Conservation (phyloP, 2,797 vertebrate genomes). For the Channa striata region DNA sequence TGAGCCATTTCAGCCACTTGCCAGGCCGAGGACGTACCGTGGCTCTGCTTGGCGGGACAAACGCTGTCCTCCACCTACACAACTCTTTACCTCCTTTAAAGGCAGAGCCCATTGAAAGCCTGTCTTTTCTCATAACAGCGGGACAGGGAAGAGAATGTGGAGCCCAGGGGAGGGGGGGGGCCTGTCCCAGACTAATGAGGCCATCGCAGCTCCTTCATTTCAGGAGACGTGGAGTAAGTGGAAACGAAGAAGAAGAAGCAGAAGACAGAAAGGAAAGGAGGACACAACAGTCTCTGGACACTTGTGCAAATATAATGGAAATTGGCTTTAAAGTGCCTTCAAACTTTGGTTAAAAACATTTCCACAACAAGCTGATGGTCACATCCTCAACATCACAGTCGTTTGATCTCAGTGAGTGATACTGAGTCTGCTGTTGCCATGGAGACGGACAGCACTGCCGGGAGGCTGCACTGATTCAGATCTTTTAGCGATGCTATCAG, state of each 20-base stretch:
- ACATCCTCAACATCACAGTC: conserved; percentile 35
- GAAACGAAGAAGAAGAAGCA: conserved; percentile 24
- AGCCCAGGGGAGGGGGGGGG: conserved; percentile 33
- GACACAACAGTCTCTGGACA: conserved; percentile 23
- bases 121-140: conserved; percentile 62
- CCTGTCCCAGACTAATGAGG: conserved; percentile 62
- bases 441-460: conserved; percentile 39
- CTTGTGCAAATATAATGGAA: conserved; percentile 24
- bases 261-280: conserved; percentile 22
- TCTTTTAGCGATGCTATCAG: conserved; percentile 49
- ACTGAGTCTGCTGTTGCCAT: conserved; percentile 57
- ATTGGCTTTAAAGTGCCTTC: conserved; percentile 38
- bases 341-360: conserved; percentile 25
- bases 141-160: conserved; percentile 46
- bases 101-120: conserved; percentile 39
- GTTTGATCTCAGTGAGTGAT: conserved; percentile 22
- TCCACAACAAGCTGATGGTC: conserved; percentile 18
- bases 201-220: conserved; percentile 48
- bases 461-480: conserved; percentile 42
- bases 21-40: conserved; percentile 3
- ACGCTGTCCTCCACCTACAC: conserved; percentile 44
- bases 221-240: conserved; percentile 55
- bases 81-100: conserved; percentile 50
- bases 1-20: conserved; percentile 1
- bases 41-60: conserved; percentile 5